Percentiles rank a stretch among this genome's conserved stretches.
Conservation (phyloP, 2,113 vertebrate genomes). For the Elachura formosa region DNA sequence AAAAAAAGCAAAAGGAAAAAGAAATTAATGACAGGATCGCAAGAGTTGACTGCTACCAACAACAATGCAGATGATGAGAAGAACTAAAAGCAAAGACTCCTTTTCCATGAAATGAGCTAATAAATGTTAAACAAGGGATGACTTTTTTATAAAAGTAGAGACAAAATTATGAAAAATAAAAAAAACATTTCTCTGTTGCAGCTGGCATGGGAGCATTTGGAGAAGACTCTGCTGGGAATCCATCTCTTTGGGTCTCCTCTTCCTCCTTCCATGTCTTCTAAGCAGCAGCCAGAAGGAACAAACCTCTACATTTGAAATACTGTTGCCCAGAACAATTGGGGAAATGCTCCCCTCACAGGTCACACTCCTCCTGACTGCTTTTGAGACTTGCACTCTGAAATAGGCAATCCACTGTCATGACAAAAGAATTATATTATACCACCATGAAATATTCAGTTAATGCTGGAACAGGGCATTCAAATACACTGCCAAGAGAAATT, state of each 20-base stretch:
- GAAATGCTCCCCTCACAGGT: not conserved
- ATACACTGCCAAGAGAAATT: not conserved
- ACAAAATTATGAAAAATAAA: not conserved
- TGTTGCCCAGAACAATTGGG: not conserved
- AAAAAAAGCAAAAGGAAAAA: not conserved
- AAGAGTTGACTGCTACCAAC: not conserved
- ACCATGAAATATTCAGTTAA: not conserved
- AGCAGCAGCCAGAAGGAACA: not conserved
- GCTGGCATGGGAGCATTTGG: not conserved
- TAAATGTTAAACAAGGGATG: not conserved
- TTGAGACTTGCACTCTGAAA: not conserved
- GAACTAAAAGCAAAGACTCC: not conserved
- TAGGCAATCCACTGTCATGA: not conserved
- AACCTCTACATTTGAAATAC: not conserved
- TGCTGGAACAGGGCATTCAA: not conserved
- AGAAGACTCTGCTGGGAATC: not conserved
- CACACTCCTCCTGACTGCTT: not conserved
- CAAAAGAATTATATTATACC: fast-evolving
- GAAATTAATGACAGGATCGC: not conserved
- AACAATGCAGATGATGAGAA: not conserved
- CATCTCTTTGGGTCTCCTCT: not conserved
- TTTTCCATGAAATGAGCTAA: not conserved
- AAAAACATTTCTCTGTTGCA: not conserved
- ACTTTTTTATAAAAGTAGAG: not conserved
- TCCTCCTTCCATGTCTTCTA: not conserved